phyloP scores from a whole-genome alignment of 2,797 vertebrate genomes.

The Columba guinea region DNA sequence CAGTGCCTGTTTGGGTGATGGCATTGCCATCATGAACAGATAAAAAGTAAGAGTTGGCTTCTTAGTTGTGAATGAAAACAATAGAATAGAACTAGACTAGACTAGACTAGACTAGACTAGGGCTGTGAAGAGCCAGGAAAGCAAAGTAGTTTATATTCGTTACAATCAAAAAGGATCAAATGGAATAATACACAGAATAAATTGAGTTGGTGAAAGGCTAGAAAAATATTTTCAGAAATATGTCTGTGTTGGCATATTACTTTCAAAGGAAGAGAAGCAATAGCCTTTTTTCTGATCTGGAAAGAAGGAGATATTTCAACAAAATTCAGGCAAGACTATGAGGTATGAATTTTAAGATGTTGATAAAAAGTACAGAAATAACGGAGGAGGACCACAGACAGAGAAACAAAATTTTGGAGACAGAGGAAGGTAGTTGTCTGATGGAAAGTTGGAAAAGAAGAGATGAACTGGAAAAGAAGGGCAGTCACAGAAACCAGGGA shows the following conservation, averaged over 20 bases:
- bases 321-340: not conserved
- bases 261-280: not conserved
- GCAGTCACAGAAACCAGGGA: not conserved
- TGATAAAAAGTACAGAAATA: not conserved
- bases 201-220: not conserved
- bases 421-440: constrained; percentile 14
- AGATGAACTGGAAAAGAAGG: not conserved
- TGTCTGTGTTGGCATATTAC: not conserved
- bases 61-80: not conserved
- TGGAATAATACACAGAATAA: not conserved
- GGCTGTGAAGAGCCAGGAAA: not conserved
- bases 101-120: no score
- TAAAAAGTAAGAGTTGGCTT: not conserved
- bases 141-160: not conserved
- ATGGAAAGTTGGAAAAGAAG: constrained; percentile 52
- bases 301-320: not conserved
- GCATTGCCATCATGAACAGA: not conserved
- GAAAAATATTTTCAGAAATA: not conserved
- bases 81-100: not conserved
- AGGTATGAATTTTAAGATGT: not conserved
- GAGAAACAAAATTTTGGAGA: not conserved
- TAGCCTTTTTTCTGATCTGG: not conserved
- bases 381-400: not conserved
- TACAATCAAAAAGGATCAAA: not conserved
- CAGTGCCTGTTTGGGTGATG: not conserved